These are phyloP conservation scores for Escarpia spicata DNA, from an alignment of 2,888 invertebrate species.

Conservation along the genomic window DNA sequence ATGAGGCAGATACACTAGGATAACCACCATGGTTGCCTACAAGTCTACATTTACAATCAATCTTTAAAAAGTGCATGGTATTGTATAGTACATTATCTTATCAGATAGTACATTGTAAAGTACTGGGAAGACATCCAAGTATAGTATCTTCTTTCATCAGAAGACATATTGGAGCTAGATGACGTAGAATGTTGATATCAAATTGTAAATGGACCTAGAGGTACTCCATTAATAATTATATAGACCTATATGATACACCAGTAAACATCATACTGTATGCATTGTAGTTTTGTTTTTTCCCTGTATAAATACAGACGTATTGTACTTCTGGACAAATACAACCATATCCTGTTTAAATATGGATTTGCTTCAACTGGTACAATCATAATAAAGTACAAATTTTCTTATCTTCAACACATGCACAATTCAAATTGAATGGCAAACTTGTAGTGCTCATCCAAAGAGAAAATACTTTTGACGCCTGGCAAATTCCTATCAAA, in stretches of 20 bases:
- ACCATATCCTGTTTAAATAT: no score
- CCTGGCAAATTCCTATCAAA: no score
- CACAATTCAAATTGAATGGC: no score
- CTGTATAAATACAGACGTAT: not conserved
- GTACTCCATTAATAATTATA: not conserved
- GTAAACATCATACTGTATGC: not conserved
- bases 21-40: not conserved
- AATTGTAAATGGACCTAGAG: not conserved
- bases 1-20: not conserved
- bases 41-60: not conserved
- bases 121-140: not conserved
- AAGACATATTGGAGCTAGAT: not conserved
- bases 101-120: not conserved
- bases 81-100: not conserved
- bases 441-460: no score
- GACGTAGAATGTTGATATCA: not conserved
- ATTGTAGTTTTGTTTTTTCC: not conserved
- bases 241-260: not conserved
- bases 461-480: no score
- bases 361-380: no score
- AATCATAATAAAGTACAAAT: no score
- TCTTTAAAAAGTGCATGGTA: not conserved
- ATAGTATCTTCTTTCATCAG: not conserved
- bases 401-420: no score
- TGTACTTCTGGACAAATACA: no score